A percentile compares a stretch with the other conserved stretches of the same genome.
Conservation (phyloP, 2,113 vertebrate species). For the Hypocryptadius cinnamomeus region DNA sequence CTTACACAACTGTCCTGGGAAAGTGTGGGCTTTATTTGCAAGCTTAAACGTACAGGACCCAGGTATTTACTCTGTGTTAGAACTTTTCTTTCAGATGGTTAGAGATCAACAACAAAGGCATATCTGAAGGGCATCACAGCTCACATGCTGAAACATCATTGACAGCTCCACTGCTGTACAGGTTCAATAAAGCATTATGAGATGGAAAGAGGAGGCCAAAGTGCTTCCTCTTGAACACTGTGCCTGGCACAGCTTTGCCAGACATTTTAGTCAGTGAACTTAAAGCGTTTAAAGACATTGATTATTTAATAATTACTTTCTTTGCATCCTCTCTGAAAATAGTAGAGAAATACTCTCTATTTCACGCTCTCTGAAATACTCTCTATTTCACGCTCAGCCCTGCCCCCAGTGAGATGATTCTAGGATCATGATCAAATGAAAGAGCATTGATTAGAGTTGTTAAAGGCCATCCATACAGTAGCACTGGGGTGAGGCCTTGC, state of each 20-base stretch:
- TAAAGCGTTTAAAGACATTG: background rate
- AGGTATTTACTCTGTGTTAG: slow-evolving; percentile 35
- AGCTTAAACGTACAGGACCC: background rate
- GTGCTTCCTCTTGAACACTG: background rate
- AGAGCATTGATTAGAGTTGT: background rate
- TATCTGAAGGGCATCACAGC: slow-evolving; percentile 45
- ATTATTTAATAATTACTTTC: slow-evolving; percentile 25
- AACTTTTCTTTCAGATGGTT: slow-evolving; percentile 49
- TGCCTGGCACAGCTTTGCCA: background rate
- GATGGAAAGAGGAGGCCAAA: background rate
- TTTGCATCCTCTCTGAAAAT: background rate
- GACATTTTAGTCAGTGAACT: background rate
- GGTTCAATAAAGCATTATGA: slow-evolving; percentile 33
- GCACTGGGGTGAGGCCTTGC: fast-evolving
- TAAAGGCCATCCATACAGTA: background rate
- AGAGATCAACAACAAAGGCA: slow-evolving; percentile 57
- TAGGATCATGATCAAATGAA: background rate
- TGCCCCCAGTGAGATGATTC: slow-evolving; percentile 1
- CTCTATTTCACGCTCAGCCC: background rate
- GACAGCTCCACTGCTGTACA: slow-evolving; percentile 8
- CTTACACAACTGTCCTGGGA: slow-evolving; percentile 1
- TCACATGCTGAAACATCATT: slow-evolving; percentile 18
- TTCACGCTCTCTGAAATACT: background rate
- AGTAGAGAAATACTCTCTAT: background rate
- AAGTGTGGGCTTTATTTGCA: slow-evolving; percentile 29